Evolutionary conservation across 2,888 invertebrate species (phyloP).

Genomic region (Sipha maydis): DNA sequence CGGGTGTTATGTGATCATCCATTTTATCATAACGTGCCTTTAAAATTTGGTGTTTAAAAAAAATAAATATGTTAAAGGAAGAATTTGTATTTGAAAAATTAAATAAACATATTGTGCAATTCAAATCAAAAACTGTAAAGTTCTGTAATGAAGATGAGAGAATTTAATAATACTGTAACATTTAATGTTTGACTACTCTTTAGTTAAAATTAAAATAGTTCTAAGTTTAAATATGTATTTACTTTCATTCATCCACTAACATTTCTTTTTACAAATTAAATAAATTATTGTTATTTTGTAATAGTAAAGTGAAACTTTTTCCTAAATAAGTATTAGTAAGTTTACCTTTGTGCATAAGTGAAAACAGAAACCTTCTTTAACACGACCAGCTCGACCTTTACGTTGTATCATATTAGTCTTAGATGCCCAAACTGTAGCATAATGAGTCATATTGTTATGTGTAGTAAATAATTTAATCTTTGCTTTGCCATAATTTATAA

Average conservation of each 20-base stretch:
- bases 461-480: slow-evolving; percentile 98
- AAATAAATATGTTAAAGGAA: not conserved
- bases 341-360: slow-evolving; percentile 80
- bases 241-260: too few species aligned
- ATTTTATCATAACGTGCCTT: slow-evolving; percentile 77
- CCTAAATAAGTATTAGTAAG: not conserved
- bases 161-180: too few species aligned
- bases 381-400: slow-evolving; percentile 94
- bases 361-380: slow-evolving; percentile 92
- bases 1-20: slow-evolving; percentile 93
- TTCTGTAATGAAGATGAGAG: too few species aligned
- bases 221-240: too few species aligned
- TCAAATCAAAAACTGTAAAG: too few species aligned
- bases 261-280: too few species aligned
- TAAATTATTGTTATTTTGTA: too few species aligned
- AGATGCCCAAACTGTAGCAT: slow-evolving; percentile 96
- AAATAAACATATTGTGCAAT: too few species aligned
- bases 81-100: not conserved
- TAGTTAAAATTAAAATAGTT: too few species aligned
- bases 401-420: slow-evolving; percentile 94
- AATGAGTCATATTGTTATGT: slow-evolving; percentile 98
- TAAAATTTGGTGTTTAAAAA: slow-evolving; percentile 54
- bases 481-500: slow-evolving; percentile 96
- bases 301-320: too few species aligned
- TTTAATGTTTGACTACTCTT: too few species aligned